These are phyloP conservation scores for Hystrix brachyura DNA, from an alignment of 2,113 vertebrate species.

Conservation along the genomic window DNA sequence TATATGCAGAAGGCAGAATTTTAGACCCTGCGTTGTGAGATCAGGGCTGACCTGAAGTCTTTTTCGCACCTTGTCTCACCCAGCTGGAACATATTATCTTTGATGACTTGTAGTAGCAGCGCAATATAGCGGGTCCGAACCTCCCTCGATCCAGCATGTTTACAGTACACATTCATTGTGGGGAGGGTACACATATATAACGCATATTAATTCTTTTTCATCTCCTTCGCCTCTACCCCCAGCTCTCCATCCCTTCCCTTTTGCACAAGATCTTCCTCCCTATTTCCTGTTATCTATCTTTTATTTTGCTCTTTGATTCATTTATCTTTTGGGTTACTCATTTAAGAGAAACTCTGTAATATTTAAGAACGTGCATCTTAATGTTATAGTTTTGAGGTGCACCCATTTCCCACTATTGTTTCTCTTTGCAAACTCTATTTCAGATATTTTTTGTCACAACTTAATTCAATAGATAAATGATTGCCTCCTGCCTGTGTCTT, in stretches of 20 bases:
- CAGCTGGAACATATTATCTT: neutral
- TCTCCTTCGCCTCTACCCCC: neutral
- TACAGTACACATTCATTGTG: neutral
- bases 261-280: neutral
- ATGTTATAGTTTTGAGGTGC: neutral
- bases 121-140: neutral
- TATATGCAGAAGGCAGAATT: neutral
- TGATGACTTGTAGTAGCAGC: neutral
- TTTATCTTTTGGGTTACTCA: neutral
- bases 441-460: neutral
- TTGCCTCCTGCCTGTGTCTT: neutral
- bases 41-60: neutral
- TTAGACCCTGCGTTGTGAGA: neutral
- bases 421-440: neutral
- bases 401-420: neutral
- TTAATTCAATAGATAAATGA: neutral
- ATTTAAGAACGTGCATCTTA: neutral
- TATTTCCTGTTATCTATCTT: neutral
- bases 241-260: neutral
- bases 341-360: neutral
- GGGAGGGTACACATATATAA: neutral
- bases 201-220: neutral
- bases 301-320: neutral
- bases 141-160: neutral
- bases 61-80: neutral